Evolutionary conservation across 1,140 invertebrate species (phyloP).

Genomic region (Diachasma alloeum): DNA sequence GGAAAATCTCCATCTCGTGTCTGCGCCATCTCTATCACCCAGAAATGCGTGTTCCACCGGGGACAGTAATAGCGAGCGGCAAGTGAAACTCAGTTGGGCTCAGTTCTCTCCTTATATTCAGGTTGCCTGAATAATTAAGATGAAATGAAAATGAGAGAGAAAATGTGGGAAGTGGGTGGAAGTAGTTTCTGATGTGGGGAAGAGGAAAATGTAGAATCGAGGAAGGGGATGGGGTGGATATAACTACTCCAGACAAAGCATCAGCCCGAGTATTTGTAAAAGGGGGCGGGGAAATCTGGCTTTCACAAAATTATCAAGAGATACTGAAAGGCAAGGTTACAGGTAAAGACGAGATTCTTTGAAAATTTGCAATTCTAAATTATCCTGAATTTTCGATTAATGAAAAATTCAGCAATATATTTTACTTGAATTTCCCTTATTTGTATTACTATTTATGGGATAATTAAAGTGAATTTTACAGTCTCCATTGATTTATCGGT

Average conservation of each 20-base stretch:
- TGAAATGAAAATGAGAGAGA: background rate
- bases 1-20: background rate
- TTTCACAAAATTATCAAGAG: slow-evolving; percentile 38
- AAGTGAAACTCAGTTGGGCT: background rate
- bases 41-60: background rate
- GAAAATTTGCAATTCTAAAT: background rate
- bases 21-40: background rate
- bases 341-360: background rate
- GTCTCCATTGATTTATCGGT: no score
- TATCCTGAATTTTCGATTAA: no score
- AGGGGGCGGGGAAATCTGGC: background rate
- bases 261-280: slow-evolving; percentile 43
- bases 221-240: background rate
- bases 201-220: background rate
- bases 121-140: background rate
- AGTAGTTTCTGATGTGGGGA: background rate
- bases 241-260: slow-evolving; percentile 41
- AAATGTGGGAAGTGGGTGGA: background rate
- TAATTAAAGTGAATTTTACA: no score
- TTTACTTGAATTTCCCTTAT: no score
- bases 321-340: slow-evolving; percentile 9
- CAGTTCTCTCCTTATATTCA: slow-evolving; percentile 33
- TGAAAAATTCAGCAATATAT: no score
- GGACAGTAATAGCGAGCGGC: background rate
- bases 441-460: no score